Conservation (phyloP, 2,797 vertebrate species). For the Oreochromis grahami region DNA sequence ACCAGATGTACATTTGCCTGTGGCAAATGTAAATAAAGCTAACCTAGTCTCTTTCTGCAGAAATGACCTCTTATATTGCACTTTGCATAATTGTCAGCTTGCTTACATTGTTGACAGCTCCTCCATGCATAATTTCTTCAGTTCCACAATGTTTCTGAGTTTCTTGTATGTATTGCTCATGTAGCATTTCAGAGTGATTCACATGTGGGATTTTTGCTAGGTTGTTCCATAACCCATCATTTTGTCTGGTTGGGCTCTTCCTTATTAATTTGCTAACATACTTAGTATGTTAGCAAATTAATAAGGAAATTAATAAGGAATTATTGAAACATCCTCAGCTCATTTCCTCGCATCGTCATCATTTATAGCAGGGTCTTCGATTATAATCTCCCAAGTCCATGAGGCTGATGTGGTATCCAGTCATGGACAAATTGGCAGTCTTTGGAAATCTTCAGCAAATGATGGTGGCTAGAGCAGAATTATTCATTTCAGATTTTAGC, state of each 20-base stretch:
- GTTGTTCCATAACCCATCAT: neutral
- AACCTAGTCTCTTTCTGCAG: neutral
- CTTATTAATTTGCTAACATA: neutral
- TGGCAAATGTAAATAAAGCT: neutral
- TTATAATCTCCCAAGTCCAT: neutral
- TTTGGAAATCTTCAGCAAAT: neutral
- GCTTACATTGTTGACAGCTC: neutral
- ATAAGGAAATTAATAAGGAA: neutral
- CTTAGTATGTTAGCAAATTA: too few relatives aligned
- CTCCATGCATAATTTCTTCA: neutral
- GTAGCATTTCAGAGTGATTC: neutral
- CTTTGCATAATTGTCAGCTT: neutral
- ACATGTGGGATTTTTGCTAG: neutral
- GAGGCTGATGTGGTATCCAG: neutral
- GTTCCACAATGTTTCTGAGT: neutral
- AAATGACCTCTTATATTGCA: neutral
- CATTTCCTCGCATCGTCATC: neutral
- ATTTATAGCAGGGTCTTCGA: neutral
- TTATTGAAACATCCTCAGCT: neutral
- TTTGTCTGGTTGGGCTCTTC: neutral
- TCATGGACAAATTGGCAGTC: neutral
- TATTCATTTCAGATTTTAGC: neutral
- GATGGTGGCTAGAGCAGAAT: neutral
- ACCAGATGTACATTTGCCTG: neutral
- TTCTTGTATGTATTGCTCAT: neutral